phyloP scores from a whole-genome alignment of 2,797 vertebrate genomes.

The Enteromius radiatus region DNA sequence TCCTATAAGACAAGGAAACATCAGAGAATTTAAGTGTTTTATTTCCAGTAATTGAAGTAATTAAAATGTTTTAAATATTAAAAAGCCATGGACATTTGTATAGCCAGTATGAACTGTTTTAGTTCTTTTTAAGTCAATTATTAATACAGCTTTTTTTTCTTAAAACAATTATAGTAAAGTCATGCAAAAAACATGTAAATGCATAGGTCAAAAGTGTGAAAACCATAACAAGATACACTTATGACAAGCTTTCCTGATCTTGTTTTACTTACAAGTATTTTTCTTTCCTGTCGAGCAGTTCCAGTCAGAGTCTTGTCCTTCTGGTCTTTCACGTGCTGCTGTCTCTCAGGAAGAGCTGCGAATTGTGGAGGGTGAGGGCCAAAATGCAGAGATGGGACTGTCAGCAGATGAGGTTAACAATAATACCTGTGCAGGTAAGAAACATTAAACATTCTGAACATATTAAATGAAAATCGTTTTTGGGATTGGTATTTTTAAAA shows the following conservation, averaged over 20 bases:
- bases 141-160: neutral
- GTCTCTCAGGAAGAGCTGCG: slow-evolving; percentile 94
- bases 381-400: slow-evolving; percentile 83
- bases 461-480: neutral
- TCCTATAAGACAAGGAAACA: neutral
- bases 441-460: neutral
- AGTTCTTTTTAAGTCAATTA: neutral
- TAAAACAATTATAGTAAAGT: neutral
- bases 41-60: neutral
- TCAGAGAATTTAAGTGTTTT: neutral
- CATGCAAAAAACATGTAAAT: neutral
- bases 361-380: slow-evolving; percentile 93
- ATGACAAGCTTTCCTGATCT: neutral
- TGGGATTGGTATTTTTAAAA: neutral
- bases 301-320: slow-evolving; percentile 88
- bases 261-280: neutral
- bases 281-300: slow-evolving; percentile 76
- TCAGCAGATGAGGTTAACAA: slow-evolving; percentile 97
- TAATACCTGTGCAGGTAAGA: slow-evolving; percentile 90
- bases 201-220: neutral
- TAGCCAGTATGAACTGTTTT: neutral
- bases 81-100: neutral
- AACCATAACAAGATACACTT: neutral
- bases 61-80: neutral
- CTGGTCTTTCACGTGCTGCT: slow-evolving; percentile 84